Conservation (phyloP, 2,797 vertebrate genomes). For the Acrocephalus scirpaceus region DNA sequence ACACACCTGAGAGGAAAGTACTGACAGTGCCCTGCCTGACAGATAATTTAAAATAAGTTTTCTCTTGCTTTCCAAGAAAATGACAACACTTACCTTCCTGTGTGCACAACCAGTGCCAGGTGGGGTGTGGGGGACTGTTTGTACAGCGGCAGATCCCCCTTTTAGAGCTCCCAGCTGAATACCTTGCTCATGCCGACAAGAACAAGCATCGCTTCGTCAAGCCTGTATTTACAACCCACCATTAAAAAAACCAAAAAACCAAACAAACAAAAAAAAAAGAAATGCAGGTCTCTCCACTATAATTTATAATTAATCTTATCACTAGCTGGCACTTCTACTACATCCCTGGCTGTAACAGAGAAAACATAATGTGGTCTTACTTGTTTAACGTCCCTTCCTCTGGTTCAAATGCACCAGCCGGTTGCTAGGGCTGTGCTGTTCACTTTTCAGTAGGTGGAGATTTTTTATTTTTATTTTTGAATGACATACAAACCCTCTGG, state of each 20-base stretch:
- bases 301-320: not conserved
- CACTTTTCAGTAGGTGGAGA: conserved; percentile 63
- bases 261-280: not conserved
- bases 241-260: not conserved
- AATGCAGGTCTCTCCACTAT: not conserved
- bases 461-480: conserved; percentile 64
- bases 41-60: not conserved
- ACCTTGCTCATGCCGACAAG: not conserved
- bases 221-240: not conserved
- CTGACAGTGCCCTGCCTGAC: not conserved
- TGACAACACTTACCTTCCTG: conserved; percentile 15
- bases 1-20: not conserved
- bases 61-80: conserved; percentile 19
- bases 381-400: not conserved
- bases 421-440: conserved; percentile 65
- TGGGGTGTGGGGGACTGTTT: not conserved
- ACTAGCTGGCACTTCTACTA: not conserved
- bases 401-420: not conserved
- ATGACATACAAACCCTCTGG: conserved; percentile 54
- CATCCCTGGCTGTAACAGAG: not conserved
- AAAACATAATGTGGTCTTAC: not conserved
- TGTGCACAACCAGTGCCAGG: not conserved
- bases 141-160: not conserved
- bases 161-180: not conserved
- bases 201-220: not conserved